Evolutionary conservation across 2,888 invertebrate genomes (phyloP).

Genomic region (Philonicus albiceps): DNA sequence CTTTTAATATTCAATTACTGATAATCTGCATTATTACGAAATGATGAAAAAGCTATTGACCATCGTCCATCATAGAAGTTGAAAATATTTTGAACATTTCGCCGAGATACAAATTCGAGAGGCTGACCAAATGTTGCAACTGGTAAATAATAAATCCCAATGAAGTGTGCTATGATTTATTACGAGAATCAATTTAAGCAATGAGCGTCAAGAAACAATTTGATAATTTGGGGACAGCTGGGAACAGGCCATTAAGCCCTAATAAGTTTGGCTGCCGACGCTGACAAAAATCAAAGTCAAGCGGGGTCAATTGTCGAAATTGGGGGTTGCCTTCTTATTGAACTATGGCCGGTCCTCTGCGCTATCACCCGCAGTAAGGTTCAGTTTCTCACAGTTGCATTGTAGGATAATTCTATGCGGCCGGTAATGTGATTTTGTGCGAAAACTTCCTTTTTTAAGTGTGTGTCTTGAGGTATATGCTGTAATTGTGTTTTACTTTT

Average conservation of each 20-base stretch:
- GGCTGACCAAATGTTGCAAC: not conserved
- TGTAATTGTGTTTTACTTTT: not conserved
- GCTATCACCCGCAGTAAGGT: not conserved
- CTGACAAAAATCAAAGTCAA: constrained; percentile 37
- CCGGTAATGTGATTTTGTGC: not conserved
- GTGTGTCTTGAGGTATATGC: not conserved
- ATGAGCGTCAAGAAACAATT: constrained; percentile 37
- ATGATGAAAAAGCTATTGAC: not conserved
- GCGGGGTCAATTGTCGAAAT: constrained; percentile 32
- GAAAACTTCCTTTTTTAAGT: not conserved
- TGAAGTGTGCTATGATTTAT: constrained; percentile 36
- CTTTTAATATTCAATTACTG: not conserved
- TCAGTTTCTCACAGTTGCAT: constrained; percentile 16
- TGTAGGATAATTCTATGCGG: not conserved
- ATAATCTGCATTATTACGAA: not conserved
- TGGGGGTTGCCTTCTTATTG: constrained; percentile 15
- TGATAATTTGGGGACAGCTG: constrained; percentile 24
- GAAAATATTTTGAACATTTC: not conserved
- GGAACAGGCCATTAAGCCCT: constrained; percentile 36
- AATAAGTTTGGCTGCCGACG: constrained; percentile 5
- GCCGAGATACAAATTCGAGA: not conserved
- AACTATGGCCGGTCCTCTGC: not conserved
- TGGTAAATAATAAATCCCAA: constrained; percentile 33
- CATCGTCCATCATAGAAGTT: not conserved
- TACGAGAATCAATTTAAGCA: constrained; percentile 35